Evolutionary conservation across 2,113 vertebrate species (phyloP), one percentile per base, ranked within the genome.

Genomic region (Oostethus manadensis): DNA sequence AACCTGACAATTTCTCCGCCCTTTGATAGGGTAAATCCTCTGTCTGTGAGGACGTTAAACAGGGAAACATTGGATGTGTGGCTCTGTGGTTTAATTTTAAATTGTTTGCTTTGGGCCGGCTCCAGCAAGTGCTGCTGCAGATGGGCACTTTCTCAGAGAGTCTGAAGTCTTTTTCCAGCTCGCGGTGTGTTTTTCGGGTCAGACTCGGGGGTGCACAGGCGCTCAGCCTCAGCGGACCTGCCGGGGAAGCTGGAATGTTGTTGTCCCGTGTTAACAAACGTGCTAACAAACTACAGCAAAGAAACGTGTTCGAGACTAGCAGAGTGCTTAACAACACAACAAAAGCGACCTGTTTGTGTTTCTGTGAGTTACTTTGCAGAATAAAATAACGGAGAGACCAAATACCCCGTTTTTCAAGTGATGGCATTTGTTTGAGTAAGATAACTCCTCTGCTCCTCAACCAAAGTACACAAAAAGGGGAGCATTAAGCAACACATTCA

Each of bases 11-110:
- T 82, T 79, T 84, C 73, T 76, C 71, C 73, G 64, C 64, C 61
- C 73, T 84, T 81, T 83, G 71, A 79, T 77, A 83, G 65, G 51
- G 66, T 81, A 73, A 69, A 87, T 86, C 80, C 77, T 64, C 71
- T 85, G 81, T 88, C 84, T 84, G 79, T 58, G 61, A 69, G 62
- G 79, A 70, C 71, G 79, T 82, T 81, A 85, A 88, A 88, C 77
- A 72, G 54, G 44, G 69, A 81, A 21, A 40, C 33, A 73, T 63
- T 71, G 71, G 65, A 73, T 71, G 60, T 74, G 81, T 78, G n/a
- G n/a, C 81, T 80, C 73, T 77, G 78, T 75, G 78, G 86, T 88
- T 84, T 88, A 87, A 89, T 86, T 88, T 88, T 85, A 89, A 87
- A 76, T 74, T 89, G 86, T 90, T 91, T 88, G 78, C 78, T 80